Base-by-base conservation (phyloP, 2,888 invertebrate species). In the Camponotus fellah region DNA sequence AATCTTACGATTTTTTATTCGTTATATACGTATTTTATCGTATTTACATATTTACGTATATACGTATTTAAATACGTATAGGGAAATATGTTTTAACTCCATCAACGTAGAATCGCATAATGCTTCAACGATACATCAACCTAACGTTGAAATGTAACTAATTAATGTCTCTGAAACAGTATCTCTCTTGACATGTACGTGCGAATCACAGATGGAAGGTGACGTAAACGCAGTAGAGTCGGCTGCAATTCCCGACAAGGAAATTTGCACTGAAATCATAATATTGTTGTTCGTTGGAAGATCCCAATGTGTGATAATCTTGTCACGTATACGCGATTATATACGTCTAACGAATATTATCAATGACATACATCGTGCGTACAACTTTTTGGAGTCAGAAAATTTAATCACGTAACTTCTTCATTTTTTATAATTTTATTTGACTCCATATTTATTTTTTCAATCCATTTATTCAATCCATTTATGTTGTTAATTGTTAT, bases 201-300 rank as follows among this genome's bases (percentile, higher is more conserved):
- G 69, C 58, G 58, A 71, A 71, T 14, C 60, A 14, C 14, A 60
- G 37, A 71, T 37, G 26, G 34, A 60, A 60, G 46, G 9, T 60
- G 46, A 79, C 40, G 56, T n/a, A 40, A 79, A 60, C 14, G 56
- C 26, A 53, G n/a, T 8, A 17, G 56, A 77, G 40, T 56, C 56
- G 40, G 9, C 26, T 68, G 40, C 56, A 66, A n/a, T 40, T 46
- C 32, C 60, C 21, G 46, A 68, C 68, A 43, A 79, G 77, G 58
- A 69, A 62, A 46, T 46, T 71, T 46, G n/a, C 46, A 14, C 60
- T 79, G 71, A 80, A 71, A 80, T 80, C 46, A 46, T 71, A 71
- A 80, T 80, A 80, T 62, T 46, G 37, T 62, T 80, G 60, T 71
- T 37, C 17, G 21, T 26, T 46, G 46, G 49, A 80, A 80, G 71